A percentile compares a stretch with the other conserved stretches of the same genome.
Evolutionary conservation across 2,888 invertebrate species (phyloP).

Genomic region (Epinotia nisella): DNA sequence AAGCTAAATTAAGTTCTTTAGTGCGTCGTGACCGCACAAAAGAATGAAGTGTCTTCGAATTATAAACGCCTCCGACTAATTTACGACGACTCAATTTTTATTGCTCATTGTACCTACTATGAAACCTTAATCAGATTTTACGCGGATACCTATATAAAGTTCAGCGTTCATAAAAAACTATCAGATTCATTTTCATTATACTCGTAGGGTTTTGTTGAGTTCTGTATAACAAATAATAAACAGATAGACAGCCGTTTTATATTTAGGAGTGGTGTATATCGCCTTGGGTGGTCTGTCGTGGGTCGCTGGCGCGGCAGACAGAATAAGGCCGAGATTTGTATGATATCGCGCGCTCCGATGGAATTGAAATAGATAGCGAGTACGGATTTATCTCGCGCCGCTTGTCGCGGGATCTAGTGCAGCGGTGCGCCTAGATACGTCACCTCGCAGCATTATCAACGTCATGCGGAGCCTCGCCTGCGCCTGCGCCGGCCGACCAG

Average conservation of each 20-base stretch:
- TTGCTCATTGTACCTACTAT: constrained; percentile 56
- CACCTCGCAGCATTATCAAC: constrained; percentile 65
- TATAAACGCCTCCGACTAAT: constrained; percentile 60
- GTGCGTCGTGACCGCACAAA: constrained; percentile 54
- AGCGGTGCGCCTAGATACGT: constrained; percentile 73
- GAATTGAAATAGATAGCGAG: constrained; percentile 80
- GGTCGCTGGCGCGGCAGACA: constrained; percentile 62
- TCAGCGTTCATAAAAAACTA: constrained; percentile 59
- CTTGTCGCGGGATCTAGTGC: constrained; percentile 79
- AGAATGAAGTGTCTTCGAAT: constrained; percentile 61
- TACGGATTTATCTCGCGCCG: constrained; percentile 72
- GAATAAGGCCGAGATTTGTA: constrained; percentile 80
- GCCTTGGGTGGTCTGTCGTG: constrained; percentile 77
- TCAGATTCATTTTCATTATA: constrained; percentile 68
- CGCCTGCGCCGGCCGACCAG: neutral
- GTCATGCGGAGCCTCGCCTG: constrained; percentile 52
- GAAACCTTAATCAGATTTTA: constrained; percentile 67
- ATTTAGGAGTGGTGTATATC: constrained; percentile 73
- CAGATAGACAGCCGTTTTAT: constrained; percentile 71
- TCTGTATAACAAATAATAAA: constrained; percentile 70
- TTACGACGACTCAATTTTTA: constrained; percentile 69
- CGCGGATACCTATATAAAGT: constrained; percentile 43
- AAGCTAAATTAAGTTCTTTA: constrained; percentile 68
- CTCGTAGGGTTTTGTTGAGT: constrained; percentile 56
- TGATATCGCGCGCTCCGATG: constrained; percentile 76